Conservation (phyloP, 1,140 invertebrate species). For the Dolichoris vasculosae region DNA sequence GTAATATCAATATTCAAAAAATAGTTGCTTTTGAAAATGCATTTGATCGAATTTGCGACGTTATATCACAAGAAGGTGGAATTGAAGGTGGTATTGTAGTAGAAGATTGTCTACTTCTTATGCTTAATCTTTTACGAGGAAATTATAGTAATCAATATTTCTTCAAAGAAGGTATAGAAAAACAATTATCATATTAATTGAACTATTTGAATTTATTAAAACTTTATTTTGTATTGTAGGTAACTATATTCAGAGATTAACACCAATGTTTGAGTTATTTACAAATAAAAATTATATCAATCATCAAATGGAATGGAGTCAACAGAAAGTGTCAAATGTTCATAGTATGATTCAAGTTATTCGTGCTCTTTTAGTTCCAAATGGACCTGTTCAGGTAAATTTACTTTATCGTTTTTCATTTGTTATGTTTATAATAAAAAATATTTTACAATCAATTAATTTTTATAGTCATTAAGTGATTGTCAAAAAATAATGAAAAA, state of each 20-base stretch:
- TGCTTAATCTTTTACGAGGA: conserved; percentile 95
- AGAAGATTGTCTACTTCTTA: conserved; percentile 96
- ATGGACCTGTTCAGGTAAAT: conserved; percentile 84
- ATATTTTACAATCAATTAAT: conserved; percentile 14
- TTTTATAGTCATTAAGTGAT: conserved; percentile 74
- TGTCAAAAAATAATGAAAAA: conserved; percentile 93
- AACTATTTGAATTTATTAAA: not conserved
- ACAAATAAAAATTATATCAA: conserved; percentile 80
- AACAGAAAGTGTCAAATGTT: conserved; percentile 96
- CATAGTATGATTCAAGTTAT: conserved; percentile 94
- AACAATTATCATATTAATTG: conserved; percentile 30
- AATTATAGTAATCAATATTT: conserved; percentile 99
- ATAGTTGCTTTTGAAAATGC: conserved; percentile 99
- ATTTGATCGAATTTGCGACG: conserved; percentile 96
- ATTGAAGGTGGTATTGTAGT: conserved; percentile 98
- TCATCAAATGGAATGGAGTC: conserved; percentile 83
- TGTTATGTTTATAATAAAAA: conserved; percentile 4
- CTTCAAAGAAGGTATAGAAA: conserved; percentile 91
- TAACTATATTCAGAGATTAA: conserved; percentile 91
- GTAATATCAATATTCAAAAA: conserved; percentile 99
- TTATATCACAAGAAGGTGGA: conserved; percentile 93
- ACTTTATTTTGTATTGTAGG: conserved; percentile 66
- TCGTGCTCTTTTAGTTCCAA: conserved; percentile 91
- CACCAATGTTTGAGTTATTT: conserved; percentile 89
- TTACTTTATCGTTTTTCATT: conserved; percentile 18